A percentile compares a stretch with the other conserved stretches of the same genome.
phyloP scores from a whole-genome alignment of 2,113 vertebrate genomes.

The Corydoras sp. region DNA sequence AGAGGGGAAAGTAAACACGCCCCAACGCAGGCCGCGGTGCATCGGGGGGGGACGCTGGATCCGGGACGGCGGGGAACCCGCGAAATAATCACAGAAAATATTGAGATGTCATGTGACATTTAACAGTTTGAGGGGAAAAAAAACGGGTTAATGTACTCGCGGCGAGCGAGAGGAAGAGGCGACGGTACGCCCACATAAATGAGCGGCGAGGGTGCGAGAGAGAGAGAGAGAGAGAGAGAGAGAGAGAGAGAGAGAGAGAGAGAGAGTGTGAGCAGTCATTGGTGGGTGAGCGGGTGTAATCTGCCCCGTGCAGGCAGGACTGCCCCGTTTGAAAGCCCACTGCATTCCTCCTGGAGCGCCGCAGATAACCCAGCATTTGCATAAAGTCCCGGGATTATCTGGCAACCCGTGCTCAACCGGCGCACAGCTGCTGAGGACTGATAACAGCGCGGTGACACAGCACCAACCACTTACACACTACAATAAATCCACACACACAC shows the following conservation, averaged over 20 bases:
- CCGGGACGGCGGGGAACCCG: no score
- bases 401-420: slow-evolving; percentile 58
- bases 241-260: neutral
- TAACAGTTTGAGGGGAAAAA: slow-evolving; percentile 9
- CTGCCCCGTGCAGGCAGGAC: slow-evolving; percentile 59
- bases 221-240: no score
- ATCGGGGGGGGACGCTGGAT: no score
- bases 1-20: slow-evolving; percentile 54
- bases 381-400: slow-evolving; percentile 64
- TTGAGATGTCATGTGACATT: slow-evolving; percentile 15
- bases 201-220: neutral
- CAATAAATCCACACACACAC: slow-evolving; percentile 34
- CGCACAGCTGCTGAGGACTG: slow-evolving; percentile 55
- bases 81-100: slow-evolving; percentile 11
- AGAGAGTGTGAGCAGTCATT: slow-evolving; percentile 35
- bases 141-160: slow-evolving; percentile 13
- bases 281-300: slow-evolving; percentile 51
- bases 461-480: slow-evolving; percentile 49
- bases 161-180: slow-evolving; percentile 6
- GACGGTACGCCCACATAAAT: slow-evolving; percentile 4
- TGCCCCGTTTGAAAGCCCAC: slow-evolving; percentile 53
- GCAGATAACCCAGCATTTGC: slow-evolving; percentile 62
- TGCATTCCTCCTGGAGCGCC: slow-evolving; percentile 54
- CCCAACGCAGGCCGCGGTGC: no score
- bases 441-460: slow-evolving; percentile 58